A percentile compares a stretch with the other conserved stretches of the same genome.
Conservation (phyloP, 2,888 invertebrate genomes). For the Trachelus tabidus region DNA sequence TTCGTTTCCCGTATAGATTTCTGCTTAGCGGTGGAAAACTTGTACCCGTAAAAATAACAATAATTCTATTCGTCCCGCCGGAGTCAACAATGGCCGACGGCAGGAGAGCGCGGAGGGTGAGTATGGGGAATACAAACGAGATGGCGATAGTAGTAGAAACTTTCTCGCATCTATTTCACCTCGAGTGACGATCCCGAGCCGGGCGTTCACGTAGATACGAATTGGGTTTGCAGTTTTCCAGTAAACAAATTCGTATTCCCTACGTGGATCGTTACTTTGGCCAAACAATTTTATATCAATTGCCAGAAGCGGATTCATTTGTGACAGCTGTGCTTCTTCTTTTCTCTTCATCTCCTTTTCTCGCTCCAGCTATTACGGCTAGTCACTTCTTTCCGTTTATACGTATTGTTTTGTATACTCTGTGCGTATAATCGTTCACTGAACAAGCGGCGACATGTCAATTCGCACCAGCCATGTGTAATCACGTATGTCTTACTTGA, state of each 20-base stretch:
- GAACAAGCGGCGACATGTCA: too few species aligned
- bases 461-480: too few species aligned
- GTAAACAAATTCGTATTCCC: slow-evolving; percentile 10
- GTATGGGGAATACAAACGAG: slow-evolving; percentile 29
- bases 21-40: slow-evolving; percentile 35
- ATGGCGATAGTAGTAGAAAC: neutral
- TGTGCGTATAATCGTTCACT: too few species aligned
- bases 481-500: too few species aligned
- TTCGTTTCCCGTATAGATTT: slow-evolving; percentile 30
- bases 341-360: too few species aligned
- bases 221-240: slow-evolving; percentile 8
- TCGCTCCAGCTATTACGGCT: too few species aligned
- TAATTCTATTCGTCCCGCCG: slow-evolving; percentile 36
- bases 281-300: neutral
- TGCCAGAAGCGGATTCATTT: neutral
- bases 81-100: slow-evolving; percentile 40
- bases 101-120: slow-evolving; percentile 16
- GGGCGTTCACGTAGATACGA: neutral
- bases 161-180: neutral
- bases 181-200: neutral
- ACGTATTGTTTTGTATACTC: too few species aligned
- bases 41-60: slow-evolving; percentile 45
- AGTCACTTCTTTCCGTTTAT: too few species aligned
- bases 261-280: neutral
- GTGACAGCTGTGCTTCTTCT: too few species aligned